Evolutionary conservation across 2,113 vertebrate genomes (phyloP).

Genomic region (Cepphus grylle): DNA sequence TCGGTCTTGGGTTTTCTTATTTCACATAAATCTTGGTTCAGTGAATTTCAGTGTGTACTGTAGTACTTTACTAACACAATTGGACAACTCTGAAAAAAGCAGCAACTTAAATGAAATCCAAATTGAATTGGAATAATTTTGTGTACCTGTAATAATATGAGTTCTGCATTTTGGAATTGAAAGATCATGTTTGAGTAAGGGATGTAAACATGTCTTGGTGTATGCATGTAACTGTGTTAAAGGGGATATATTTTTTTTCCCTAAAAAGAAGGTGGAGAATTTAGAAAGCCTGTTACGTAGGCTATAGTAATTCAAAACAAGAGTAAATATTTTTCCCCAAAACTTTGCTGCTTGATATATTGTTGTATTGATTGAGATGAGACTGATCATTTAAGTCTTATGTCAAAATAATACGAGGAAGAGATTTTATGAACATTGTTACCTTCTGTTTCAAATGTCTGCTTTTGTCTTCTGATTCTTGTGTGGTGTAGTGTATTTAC

Average conservation of each 20-base stretch:
- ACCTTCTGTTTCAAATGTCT: slow-evolving; percentile 76
- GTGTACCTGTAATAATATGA: background rate
- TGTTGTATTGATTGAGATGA: slow-evolving; percentile 38
- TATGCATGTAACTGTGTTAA: background rate
- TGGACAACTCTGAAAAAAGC: background rate
- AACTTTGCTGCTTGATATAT: background rate
- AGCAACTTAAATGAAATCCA: background rate
- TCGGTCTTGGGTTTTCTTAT: background rate
- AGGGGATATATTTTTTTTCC: background rate
- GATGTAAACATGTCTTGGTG: background rate
- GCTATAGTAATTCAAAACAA: background rate
- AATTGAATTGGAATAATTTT: background rate
- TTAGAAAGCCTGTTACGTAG: background rate
- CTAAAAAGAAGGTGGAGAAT: background rate
- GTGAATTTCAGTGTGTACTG: background rate
- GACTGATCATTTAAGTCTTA: slow-evolving; percentile 34
- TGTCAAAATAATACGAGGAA: slow-evolving; percentile 40
- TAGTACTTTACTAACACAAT: background rate
- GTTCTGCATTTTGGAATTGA: background rate
- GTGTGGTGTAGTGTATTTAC: slow-evolving; percentile 87
- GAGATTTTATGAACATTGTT: slow-evolving; percentile 61
- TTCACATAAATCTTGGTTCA: background rate
- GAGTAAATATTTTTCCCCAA: background rate
- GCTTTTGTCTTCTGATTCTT: slow-evolving; percentile 83
- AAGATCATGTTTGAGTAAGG: rapidly evolving